These are phyloP conservation scores for Pagetopsis macropterus DNA, from an alignment of 2,797 vertebrate genomes.

Conservation along the genomic window DNA sequence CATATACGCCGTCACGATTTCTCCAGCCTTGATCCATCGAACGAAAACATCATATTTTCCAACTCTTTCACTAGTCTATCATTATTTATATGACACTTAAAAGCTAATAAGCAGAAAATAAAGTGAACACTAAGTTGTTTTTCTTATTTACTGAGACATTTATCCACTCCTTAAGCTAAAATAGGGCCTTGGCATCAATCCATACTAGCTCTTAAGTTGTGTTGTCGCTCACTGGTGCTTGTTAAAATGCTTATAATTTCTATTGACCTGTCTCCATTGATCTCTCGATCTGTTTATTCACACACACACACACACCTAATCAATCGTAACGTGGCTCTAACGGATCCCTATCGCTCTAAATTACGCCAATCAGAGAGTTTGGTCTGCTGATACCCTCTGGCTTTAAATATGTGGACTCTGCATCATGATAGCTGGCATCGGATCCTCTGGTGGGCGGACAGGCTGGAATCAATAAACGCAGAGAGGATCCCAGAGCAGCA, in stretches of 20 bases:
- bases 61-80: background rate
- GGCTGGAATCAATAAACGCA: conserved; percentile 60
- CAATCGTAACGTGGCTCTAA: conserved; percentile 67
- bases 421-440: conserved; percentile 72
- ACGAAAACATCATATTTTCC: background rate
- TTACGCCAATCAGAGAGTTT: conserved; percentile 59
- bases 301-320: conserved; percentile 61
- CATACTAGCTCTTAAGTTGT: conserved; percentile 28
- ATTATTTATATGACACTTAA: background rate
- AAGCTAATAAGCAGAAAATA: background rate
- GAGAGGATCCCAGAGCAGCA: conserved; percentile 47
- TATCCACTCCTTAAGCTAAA: conserved; percentile 2
- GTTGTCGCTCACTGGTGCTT: conserved; percentile 37
- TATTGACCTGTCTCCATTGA: conserved; percentile 64
- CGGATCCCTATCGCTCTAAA: conserved; percentile 79
- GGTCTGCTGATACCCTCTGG: conserved; percentile 58
- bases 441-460: conserved; percentile 70
- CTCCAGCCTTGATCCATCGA: background rate
- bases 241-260: conserved; percentile 70
- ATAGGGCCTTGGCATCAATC: conserved; percentile 15
- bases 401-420: conserved; percentile 75
- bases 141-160: background rate
- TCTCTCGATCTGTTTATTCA: conserved; percentile 66
- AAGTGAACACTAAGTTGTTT: background rate
- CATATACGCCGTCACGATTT: background rate